Evolutionary conservation across 2,888 invertebrate genomes (phyloP).

Genomic region (Heliconius cydno): DNA sequence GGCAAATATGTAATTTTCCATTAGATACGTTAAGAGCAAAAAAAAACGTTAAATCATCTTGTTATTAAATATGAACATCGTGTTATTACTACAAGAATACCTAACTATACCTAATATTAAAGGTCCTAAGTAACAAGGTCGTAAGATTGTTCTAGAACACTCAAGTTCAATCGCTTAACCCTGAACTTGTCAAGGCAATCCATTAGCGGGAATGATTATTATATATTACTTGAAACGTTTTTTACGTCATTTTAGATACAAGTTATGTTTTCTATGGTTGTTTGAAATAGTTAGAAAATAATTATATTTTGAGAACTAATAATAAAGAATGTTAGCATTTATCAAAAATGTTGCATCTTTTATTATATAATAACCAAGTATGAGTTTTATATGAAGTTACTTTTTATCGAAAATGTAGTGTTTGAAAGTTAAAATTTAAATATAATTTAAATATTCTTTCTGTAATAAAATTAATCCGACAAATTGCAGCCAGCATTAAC

Average conservation of each 20-base stretch:
- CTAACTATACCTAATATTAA: background rate
- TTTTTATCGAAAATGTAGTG: no score
- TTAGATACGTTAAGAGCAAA: background rate
- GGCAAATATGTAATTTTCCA: background rate
- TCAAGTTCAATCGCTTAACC: slow-evolving; percentile 27
- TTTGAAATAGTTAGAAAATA: no score
- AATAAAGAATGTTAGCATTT: no score
- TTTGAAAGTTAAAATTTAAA: background rate
- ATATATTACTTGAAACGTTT: background rate
- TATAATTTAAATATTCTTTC: background rate
- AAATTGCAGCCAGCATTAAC: background rate
- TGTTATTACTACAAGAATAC: background rate
- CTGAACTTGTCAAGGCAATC: slow-evolving; percentile 24
- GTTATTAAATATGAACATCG: background rate
- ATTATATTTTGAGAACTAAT: no score
- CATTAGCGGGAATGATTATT: slow-evolving; percentile 11
- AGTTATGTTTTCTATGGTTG: background rate
- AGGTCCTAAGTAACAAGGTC: slow-evolving; percentile 17
- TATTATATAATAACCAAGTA: no score
- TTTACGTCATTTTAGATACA: background rate
- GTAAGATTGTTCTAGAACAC: slow-evolving; percentile 5
- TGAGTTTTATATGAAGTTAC: no score
- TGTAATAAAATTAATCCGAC: background rate
- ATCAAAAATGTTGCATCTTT: no score
- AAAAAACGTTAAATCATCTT: background rate